Conservation (phyloP, 2,113 vertebrate genomes). For the Prionailurus bengalensis region DNA sequence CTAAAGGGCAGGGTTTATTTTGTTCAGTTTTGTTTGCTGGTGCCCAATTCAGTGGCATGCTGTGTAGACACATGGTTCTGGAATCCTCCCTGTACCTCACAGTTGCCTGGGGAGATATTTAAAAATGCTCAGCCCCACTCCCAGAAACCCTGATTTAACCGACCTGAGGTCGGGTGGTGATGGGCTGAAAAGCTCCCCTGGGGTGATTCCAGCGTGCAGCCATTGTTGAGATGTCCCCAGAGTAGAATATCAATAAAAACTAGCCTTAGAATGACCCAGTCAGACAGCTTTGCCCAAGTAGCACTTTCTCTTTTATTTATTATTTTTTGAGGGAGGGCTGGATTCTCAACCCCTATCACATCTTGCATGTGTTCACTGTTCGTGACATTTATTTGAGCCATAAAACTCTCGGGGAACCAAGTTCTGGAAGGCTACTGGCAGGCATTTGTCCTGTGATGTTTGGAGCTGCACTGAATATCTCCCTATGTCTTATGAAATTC, state of each 20-base stretch:
- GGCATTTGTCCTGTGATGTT: not conserved
- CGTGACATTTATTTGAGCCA: not conserved
- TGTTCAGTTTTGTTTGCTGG: not conserved
- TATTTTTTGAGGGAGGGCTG: not conserved
- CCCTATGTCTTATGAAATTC: not conserved
- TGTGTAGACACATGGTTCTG: not conserved
- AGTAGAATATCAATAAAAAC: accelerated
- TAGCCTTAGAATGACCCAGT: not conserved
- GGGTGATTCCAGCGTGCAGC: not conserved
- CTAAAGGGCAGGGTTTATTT: not conserved
- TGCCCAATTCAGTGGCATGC: not conserved
- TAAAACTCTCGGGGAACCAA: not conserved
- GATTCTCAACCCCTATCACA: not conserved
- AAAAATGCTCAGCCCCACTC: not conserved
- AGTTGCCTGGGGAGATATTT: not conserved
- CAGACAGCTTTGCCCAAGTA: not conserved
- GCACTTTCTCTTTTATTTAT: not conserved
- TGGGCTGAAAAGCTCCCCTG: not conserved
- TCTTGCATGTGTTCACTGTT: not conserved
- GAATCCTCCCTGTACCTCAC: not conserved
- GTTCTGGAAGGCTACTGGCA: not conserved
- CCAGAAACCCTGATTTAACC: not conserved
- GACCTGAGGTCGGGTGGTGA: not conserved
- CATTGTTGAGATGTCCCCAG: accelerated
- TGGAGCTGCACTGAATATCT: not conserved